phyloP scores from a whole-genome alignment of 1,140 invertebrate genomes.

The Carcinoscorpius rotundicauda region DNA sequence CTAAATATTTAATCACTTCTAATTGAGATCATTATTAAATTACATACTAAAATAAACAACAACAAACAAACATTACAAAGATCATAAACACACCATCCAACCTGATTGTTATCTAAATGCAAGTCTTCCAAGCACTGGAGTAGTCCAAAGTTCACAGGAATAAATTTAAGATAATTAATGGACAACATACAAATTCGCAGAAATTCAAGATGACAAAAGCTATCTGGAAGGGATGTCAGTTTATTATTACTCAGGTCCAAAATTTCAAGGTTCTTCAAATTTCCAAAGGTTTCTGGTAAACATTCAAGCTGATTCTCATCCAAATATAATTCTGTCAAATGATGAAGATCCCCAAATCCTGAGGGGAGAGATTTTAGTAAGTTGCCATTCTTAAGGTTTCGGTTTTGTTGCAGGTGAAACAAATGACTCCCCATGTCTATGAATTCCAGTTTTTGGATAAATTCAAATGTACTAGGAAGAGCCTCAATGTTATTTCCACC shows the following conservation, averaged over 20 bases:
- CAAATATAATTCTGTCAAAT: constrained; percentile 73
- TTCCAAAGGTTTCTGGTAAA: constrained; percentile 63
- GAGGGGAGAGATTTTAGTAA: constrained; percentile 5
- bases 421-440: constrained; percentile 14
- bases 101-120: constrained; percentile 13
- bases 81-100: background rate
- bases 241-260: constrained; percentile 62
- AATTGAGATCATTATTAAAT: no score
- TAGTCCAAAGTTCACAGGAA: constrained; percentile 11
- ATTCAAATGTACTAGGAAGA: constrained; percentile 9
- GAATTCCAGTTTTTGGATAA: constrained; percentile 4
- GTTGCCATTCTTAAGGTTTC: constrained; percentile 12
- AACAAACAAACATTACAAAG: constrained; percentile 1
- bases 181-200: constrained; percentile 12
- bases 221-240: constrained; percentile 57
- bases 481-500: constrained; percentile 12
- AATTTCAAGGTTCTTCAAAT: constrained; percentile 60
- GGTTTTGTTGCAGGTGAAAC: constrained; percentile 8
- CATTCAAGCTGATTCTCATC: constrained; percentile 57
- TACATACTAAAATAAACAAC: background rate
- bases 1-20: no score
- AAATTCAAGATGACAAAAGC: constrained; percentile 8
- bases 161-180: constrained; percentile 11
- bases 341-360: constrained; percentile 43
- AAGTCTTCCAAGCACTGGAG: constrained; percentile 9